phyloP scores from a whole-genome alignment of 92 coral and sea anemone species.

The Scolanthus callimorphus region DNA sequence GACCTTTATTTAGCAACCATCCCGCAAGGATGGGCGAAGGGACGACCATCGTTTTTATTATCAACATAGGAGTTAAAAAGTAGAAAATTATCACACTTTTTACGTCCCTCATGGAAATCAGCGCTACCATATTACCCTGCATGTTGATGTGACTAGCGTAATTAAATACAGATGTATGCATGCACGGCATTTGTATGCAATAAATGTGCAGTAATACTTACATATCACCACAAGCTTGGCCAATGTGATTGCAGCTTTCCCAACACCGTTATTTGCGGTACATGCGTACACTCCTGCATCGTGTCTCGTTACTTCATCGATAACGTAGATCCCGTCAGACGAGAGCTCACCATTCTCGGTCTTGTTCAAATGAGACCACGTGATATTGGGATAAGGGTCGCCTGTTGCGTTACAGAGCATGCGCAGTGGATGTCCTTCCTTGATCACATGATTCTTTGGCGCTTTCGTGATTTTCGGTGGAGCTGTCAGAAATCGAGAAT shows the following conservation, averaged over 20 bases:
- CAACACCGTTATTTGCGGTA: constrained; percentile 8
- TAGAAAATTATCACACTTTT: too few relatives aligned
- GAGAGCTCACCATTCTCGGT: constrained; percentile 10
- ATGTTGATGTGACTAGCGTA: too few relatives aligned
- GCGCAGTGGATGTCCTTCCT: neutral
- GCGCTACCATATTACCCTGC: too few relatives aligned
- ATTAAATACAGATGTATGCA: too few relatives aligned
- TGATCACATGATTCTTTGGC: neutral
- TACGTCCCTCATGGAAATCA: too few relatives aligned
- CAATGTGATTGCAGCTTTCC: neutral
- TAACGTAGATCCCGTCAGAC: neutral
- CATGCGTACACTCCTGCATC: constrained; percentile 10
- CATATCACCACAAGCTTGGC: constrained; percentile 1
- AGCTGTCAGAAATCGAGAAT: too few relatives aligned
- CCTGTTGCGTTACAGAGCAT: neutral
- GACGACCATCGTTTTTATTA: too few relatives aligned
- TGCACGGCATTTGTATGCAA: too few relatives aligned
- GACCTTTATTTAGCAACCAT: neutral
- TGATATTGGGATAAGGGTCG: constrained; percentile 1
- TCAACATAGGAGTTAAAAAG: too few relatives aligned
- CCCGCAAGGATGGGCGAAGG: neutral
- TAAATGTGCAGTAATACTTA: constrained; percentile 9
- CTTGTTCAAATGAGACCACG: constrained; percentile 2
- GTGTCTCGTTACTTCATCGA: neutral
- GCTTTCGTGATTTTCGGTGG: neutral